A percentile compares a stretch with the other conserved stretches of the same genome.
These are phyloP conservation scores for Cenopis cana DNA, from an alignment of 2,888 invertebrate genomes.

Conservation along the genomic window DNA sequence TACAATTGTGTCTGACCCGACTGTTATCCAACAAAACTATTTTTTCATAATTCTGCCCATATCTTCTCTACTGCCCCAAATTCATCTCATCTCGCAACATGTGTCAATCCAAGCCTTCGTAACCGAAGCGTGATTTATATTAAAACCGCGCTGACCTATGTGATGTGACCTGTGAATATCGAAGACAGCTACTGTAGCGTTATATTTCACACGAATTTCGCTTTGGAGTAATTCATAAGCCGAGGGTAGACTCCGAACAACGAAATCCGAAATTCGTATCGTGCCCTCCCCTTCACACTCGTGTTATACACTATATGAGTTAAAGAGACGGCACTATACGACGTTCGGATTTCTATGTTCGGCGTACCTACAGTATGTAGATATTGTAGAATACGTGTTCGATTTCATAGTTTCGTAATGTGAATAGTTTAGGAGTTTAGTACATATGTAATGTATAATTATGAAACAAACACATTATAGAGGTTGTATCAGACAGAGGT, in stretches of 20 bases:
- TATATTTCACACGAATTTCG: conserved; percentile 67
- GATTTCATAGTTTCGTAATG: background rate
- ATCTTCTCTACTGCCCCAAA: background rate
- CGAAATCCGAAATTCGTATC: too few species aligned
- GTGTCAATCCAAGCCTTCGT: conserved; percentile 19
- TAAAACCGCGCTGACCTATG: conserved; percentile 65
- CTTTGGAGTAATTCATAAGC: conserved; percentile 35
- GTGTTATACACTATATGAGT: too few species aligned
- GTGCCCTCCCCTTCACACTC: too few species aligned
- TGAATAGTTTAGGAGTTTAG: background rate
- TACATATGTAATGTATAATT: background rate
- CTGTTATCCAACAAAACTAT: background rate
- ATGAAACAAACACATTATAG: background rate
- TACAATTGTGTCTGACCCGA: too few species aligned
- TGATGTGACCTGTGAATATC: conserved; percentile 69
- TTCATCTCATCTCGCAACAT: conserved; percentile 11
- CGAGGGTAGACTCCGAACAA: too few species aligned
- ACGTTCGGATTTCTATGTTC: too few species aligned
- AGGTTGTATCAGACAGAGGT: too few species aligned
- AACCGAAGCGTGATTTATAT: conserved; percentile 55
- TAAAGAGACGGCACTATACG: too few species aligned
- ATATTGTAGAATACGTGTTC: background rate
- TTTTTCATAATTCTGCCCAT: background rate
- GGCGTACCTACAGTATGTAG: too few species aligned
- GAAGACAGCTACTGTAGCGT: conserved; percentile 63